Evolutionary conservation across 2,113 vertebrate species (phyloP), one percentile per base, ranked within the genome.

Genomic region (Lampris megalopsis): DNA sequence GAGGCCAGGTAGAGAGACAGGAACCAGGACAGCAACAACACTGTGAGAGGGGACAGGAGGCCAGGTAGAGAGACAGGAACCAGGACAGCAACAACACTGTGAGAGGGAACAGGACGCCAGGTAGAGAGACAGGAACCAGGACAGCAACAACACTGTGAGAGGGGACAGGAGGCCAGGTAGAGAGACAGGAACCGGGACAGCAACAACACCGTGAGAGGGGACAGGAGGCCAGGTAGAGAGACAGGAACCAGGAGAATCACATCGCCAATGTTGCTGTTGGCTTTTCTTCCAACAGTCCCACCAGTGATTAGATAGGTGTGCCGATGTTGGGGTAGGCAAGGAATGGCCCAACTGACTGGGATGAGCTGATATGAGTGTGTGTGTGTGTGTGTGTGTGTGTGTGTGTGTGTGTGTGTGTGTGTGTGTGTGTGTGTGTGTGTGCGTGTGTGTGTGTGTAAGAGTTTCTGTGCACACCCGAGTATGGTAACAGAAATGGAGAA

Each of bases 201-300:
- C 77, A 83, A 75, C 84, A 87, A 79, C 75, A 75, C 84, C 84
- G 84, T 65, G 47, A 6, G 69, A 82, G 63, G 57, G 70, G 79
- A 72, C 1, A 68, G 2, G n/a, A 37, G 53, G 47, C 35, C 0
- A 47, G 82, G 73, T 48, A 24, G 61, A 81, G 53, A 5, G 61
- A 81, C 50, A 5, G 52, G 36, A 68, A 77, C 35, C 72, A 63
- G 75, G 64, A 48, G 73, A 75, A 73, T 63, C 57, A 73, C 56
- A 68, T 2, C 0, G 8, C 60, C 60, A 68, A 75, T 49, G 53
- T 69, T 65, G 49, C 79, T 75, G 62, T 62, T 8, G 36, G 60
- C 47, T 69, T 81, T 77, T 67, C 75, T 68, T 81, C 68, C 63
- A 47, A 56, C 52, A 56, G 67, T 60, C 80, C 60, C 63, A 79